These are phyloP conservation scores for Meriones unguiculatus DNA, from an alignment of 2,113 vertebrate genomes.

Conservation along the genomic window DNA sequence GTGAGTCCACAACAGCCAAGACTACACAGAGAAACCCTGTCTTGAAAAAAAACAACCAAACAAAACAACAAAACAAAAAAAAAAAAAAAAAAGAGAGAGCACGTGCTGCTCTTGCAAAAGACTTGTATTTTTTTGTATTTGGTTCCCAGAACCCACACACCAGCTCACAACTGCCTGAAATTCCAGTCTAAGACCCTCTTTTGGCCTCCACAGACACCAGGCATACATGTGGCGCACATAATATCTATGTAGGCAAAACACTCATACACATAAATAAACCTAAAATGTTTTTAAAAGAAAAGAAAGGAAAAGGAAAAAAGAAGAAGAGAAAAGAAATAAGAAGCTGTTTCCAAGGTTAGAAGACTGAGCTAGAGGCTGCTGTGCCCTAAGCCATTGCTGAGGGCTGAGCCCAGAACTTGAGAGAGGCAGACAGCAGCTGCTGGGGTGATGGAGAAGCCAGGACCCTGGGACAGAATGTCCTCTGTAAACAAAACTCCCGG, in stretches of 20 bases:
- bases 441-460: background rate
- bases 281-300: background rate
- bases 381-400: rapidly evolving
- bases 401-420: background rate
- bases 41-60: too few relatives aligned
- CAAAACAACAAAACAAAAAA: too few relatives aligned
- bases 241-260: background rate
- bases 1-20: too few relatives aligned
- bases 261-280: background rate
- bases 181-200: background rate
- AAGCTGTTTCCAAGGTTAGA: background rate
- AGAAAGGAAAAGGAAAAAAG: background rate
- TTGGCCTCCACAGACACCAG: background rate
- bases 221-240: too few relatives aligned
- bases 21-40: too few relatives aligned
- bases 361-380: background rate
- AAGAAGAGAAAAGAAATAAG: background rate
- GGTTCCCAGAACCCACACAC: background rate
- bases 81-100: background rate
- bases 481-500: conserved; percentile 58
- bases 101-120: background rate
- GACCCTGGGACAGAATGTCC: conserved; percentile 53
- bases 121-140: background rate
- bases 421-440: conserved; percentile 5
- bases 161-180: background rate